phyloP scores from a whole-genome alignment of 2,113 vertebrate genomes.

The Centropus bengalensis region DNA sequence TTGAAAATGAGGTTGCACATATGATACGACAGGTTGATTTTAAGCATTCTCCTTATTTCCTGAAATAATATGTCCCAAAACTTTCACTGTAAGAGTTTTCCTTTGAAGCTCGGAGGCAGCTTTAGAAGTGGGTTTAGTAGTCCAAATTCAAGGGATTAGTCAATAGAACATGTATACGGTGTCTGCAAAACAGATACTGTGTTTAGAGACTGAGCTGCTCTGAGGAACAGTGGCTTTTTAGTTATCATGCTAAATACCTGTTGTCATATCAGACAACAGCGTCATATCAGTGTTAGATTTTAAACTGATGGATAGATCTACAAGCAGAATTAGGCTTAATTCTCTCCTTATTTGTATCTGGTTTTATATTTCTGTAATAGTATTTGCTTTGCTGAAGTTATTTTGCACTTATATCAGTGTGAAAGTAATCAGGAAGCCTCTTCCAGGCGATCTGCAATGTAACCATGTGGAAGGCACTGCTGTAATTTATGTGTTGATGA shows the following conservation, averaged over 20 bases:
- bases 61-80: not conserved
- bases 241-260: not conserved
- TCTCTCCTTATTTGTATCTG: not conserved
- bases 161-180: not conserved
- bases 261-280: not conserved
- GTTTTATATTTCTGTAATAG: not conserved
- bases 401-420: not conserved
- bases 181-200: not conserved
- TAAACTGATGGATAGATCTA: not conserved
- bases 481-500: slow-evolving; percentile 30
- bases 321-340: not conserved
- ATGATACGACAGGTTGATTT: not conserved
- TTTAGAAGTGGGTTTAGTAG: not conserved
- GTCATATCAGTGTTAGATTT: not conserved
- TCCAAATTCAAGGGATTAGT: not conserved
- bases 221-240: not conserved
- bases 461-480: not conserved
- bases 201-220: not conserved
- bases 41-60: not conserved
- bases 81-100: not conserved
- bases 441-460: not conserved
- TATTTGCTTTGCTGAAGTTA: not conserved
- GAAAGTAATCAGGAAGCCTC: not conserved
- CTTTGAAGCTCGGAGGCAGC: not conserved
- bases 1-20: not conserved